A percentile compares a stretch with the other conserved stretches of the same genome.
These are phyloP conservation scores for Drosophila pectinifera DNA, from an alignment of 1,140 invertebrate species.

Conservation along the genomic window DNA sequence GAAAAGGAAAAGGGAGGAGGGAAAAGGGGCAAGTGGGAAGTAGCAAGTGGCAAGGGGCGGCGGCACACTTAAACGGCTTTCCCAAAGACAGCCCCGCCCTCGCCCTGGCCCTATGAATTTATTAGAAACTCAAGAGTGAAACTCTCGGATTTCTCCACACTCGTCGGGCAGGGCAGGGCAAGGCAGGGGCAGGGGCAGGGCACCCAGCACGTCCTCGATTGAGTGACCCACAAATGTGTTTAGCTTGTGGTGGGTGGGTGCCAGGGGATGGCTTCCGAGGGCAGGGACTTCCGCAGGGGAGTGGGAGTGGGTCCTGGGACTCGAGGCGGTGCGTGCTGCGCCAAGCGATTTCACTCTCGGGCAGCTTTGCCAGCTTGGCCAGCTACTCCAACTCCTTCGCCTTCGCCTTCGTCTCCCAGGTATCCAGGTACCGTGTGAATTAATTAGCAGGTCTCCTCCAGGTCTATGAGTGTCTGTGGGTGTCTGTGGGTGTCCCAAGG, in stretches of 20 bases:
- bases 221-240: conserved; percentile 74
- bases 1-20: no score
- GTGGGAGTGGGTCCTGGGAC: no score
- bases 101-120: conserved; percentile 60
- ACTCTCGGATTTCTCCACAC: conserved; percentile 65
- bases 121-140: conserved; percentile 81
- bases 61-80: conserved; percentile 11
- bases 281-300: no score
- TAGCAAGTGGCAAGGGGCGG: no score
- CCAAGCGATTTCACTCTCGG: no score
- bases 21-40: background rate
- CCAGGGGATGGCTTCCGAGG: background rate
- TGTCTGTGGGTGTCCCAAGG: conserved; percentile 21
- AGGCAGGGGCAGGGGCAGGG: no score
- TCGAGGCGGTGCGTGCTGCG: no score
- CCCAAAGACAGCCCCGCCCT: background rate
- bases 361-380: no score
- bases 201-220: conserved; percentile 54
- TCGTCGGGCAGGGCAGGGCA: no score
- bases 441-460: no score
- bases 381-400: background rate
- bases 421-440: background rate
- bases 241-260: conserved; percentile 20
- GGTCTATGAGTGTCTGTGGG: no score
- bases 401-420: no score